Base-by-base conservation (phyloP, 1,140 invertebrate genomes). In the Chironomus striatipennis region DNA sequence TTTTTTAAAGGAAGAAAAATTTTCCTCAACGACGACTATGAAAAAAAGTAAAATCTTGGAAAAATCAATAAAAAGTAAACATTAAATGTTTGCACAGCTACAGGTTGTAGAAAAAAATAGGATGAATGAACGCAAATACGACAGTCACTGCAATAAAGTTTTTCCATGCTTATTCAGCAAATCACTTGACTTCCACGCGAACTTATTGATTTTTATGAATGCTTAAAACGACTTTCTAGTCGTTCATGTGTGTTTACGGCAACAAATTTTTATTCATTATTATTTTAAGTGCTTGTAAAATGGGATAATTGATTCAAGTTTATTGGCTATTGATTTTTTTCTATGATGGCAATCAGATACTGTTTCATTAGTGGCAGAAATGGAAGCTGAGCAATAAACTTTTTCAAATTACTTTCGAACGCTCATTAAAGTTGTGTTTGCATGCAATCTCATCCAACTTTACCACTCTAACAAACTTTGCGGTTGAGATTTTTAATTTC, bases 51-150 rank as follows among this genome's bases (percentile, higher is more conserved):
- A 57, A 47, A 15, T n/a, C n/a, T n/a, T 15, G 12, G n/a, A 12
- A 57, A 57, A 57, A 57, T 57, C 47, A n/a, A 57, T 57, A 57
- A 57, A 57, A 57, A 34, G n/a, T 57, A n/a, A 57, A n/a, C 12
- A 15, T 57, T 57, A n/a, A 15, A 57, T 57, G 47, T 57, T 57
- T n/a, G 47, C 12, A 57, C n/a, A 57, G 47, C 47, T 57, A 57
- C 47, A 57, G 47, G 47, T 57, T 57, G 47, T 57, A 57, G 47
- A 57, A n/a, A 57, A n/a, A n/a, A 12, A 10, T n/a, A 57, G 24
- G 24, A 34, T 34, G 24, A 34, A 34, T 34, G 24, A 34, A 34
- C 24, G 24, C 24, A 34, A 12, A 57, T 15, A n/a, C 47, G 47
- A 57, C 47, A n/a, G 47, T n/a, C 47, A n/a, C 12, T 57, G 47